A percentile compares a stretch with the other conserved stretches of the same genome.
phyloP scores from a whole-genome alignment of 2,888 invertebrate species.

The Nomada ruficornis region DNA sequence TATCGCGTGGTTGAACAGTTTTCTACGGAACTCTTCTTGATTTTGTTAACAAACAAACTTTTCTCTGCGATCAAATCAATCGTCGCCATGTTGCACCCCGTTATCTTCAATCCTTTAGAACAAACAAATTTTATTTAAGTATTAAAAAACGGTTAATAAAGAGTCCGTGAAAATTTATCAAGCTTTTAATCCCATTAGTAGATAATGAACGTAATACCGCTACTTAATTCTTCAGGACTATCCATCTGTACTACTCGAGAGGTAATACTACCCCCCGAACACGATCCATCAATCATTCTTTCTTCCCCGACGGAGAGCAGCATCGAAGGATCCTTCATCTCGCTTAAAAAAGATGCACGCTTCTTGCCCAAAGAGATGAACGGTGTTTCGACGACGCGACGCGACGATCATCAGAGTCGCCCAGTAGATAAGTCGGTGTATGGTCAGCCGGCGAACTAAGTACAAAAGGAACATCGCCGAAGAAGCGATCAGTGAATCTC shows the following conservation, averaged over 20 bases:
- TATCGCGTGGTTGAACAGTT: conserved; percentile 1
- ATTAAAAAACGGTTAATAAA: too few species aligned
- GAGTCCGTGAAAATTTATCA: too few species aligned
- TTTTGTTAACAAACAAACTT: conserved; percentile 26
- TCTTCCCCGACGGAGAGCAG: background rate
- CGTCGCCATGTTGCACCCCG: background rate
- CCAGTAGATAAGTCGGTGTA: conserved; percentile 58
- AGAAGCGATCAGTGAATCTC: conserved; percentile 39
- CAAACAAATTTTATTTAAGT: too few species aligned
- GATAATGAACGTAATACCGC: too few species aligned
- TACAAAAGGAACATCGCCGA: conserved; percentile 4
- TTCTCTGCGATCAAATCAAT: background rate
- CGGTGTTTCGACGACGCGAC: background rate
- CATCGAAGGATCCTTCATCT: background rate
- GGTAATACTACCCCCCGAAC: background rate
- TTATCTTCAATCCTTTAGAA: too few species aligned
- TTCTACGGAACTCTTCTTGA: background rate
- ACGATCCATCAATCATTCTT: conserved; percentile 24
- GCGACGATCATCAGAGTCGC: conserved; percentile 13
- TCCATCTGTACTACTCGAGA: too few species aligned
- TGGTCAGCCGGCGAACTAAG: conserved; percentile 53
- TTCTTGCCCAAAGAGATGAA: too few species aligned
- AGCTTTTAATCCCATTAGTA: too few species aligned
- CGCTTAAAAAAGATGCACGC: too few species aligned
- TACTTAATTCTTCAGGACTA: too few species aligned